These are phyloP conservation scores for Sebastes jordani DNA, from an alignment of 2,797 vertebrate species.

Conservation along the genomic window DNA sequence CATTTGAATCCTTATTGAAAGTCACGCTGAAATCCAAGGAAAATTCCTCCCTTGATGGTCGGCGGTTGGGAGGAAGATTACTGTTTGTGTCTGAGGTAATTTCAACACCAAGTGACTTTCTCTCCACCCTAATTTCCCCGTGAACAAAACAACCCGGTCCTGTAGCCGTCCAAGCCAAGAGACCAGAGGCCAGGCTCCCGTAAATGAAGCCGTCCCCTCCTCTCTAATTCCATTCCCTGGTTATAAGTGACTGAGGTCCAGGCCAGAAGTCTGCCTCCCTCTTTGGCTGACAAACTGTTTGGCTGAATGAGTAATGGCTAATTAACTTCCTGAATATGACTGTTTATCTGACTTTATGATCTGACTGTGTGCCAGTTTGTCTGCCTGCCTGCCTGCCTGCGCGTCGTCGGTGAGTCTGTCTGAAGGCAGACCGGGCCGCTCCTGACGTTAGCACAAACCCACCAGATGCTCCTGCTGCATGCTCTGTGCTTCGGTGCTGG, in stretches of 20 bases:
- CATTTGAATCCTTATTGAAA: slow-evolving; percentile 59
- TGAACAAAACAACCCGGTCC: slow-evolving; percentile 37
- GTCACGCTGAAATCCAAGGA: slow-evolving; percentile 40
- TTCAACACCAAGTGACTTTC: slow-evolving; percentile 33
- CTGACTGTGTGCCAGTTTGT: slow-evolving; percentile 59
- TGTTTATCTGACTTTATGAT: slow-evolving; percentile 77
- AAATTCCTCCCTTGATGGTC: slow-evolving; percentile 25
- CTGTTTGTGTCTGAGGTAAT: slow-evolving; percentile 55
- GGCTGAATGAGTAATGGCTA: slow-evolving; percentile 66
- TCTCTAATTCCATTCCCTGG: slow-evolving; percentile 34
- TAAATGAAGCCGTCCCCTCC: slow-evolving; percentile 42
- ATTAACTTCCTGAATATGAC: slow-evolving; percentile 69
- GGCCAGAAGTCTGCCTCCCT: slow-evolving; percentile 41
- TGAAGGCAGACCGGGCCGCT: slow-evolving; percentile 19
- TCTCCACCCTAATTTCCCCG: slow-evolving; percentile 39
- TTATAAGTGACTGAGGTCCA: slow-evolving; percentile 33
- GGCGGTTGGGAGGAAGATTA: slow-evolving; percentile 29
- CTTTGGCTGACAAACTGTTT: slow-evolving; percentile 56
- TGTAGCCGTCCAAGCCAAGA: slow-evolving; percentile 1
- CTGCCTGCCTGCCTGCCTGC: slow-evolving; percentile 16
- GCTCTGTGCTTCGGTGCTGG: slow-evolving; percentile 47
- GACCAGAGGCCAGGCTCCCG: slow-evolving; percentile 23
- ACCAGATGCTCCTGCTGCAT: slow-evolving; percentile 65
- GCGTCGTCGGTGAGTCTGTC: slow-evolving; percentile 28
- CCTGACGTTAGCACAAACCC: slow-evolving; percentile 39